Conservation (phyloP, 1,140 invertebrate genomes). For the Myzus persicae region DNA sequence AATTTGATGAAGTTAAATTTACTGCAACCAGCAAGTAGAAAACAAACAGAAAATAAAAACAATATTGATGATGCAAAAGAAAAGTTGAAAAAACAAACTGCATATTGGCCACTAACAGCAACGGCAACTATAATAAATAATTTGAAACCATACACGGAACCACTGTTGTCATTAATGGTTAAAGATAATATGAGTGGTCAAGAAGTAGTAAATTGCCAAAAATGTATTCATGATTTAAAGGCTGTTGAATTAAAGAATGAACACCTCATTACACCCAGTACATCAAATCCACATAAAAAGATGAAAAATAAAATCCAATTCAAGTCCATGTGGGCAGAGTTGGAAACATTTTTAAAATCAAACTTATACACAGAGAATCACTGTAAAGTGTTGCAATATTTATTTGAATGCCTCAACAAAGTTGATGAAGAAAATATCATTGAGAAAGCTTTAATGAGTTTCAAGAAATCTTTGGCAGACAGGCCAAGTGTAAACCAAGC, state of each 20-base stretch:
- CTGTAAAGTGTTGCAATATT: slow-evolving; percentile 80
- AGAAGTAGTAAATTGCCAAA: slow-evolving; percentile 87
- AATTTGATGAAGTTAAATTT: slow-evolving; percentile 86
- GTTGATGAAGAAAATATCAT: slow-evolving; percentile 66
- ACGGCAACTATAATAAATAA: slow-evolving; percentile 91
- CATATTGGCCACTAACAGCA: slow-evolving; percentile 93
- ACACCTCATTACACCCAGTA: slow-evolving; percentile 70
- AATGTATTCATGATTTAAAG: slow-evolving; percentile 84
- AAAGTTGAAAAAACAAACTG: slow-evolving; percentile 78
- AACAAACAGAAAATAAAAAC: slow-evolving; percentile 54
- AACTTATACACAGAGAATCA: slow-evolving; percentile 78
- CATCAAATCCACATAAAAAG: slow-evolving; percentile 67
- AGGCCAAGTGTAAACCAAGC: slow-evolving; percentile 74
- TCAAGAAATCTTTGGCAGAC: slow-evolving; percentile 71
- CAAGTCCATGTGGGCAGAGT: slow-evolving; percentile 85
- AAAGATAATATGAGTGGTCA: slow-evolving; percentile 85
- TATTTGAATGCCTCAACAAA: slow-evolving; percentile 79
- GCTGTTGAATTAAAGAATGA: slow-evolving; percentile 85
- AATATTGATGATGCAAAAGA: slow-evolving; percentile 72
- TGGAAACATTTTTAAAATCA: slow-evolving; percentile 83
- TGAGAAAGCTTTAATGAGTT: slow-evolving; percentile 68
- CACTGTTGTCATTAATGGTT: slow-evolving; percentile 78
- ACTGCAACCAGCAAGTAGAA: slow-evolving; percentile 72
- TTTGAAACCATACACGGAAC: slow-evolving; percentile 81
- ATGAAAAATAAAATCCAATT: slow-evolving; percentile 83